Evolutionary conservation across 2,888 invertebrate genomes (phyloP), one percentile per base, ranked within the genome.

Genomic region (Scaptodrosophila latifasciaeformis): DNA sequence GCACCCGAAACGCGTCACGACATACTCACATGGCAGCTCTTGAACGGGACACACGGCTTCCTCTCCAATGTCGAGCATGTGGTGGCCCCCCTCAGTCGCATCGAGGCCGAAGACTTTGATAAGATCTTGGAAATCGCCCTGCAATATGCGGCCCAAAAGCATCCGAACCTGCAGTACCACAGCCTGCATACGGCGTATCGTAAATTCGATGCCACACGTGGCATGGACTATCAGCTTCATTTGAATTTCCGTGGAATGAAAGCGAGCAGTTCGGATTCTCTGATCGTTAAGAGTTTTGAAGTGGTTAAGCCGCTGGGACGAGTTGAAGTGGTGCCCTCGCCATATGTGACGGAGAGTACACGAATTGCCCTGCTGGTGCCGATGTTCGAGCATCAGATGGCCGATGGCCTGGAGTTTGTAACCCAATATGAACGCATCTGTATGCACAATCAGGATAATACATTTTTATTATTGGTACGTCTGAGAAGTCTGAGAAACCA

Each of bases 311-410:
- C 95, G 10, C 87, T 98, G 51, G 96, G 96, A 12, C 91, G 92
- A 55, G 94, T 96, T 6, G 96, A 97, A 83, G 91, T 98, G 55
- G 90, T 97, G 31, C 92, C 94, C 1, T 94, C 96, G 83, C 97
- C 97, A 0, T 98, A 97, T 87, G 97, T 98, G 1, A 98, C 97
- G 0, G 98, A 99, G 89, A 95, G 93, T 85, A 92, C 93, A 4
- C 89, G 94, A 64, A 90, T 97, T 2, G 90, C 92, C 54, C 88
- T 97, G 63, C 86, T 97, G 67, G 86, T 97, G 62, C 91, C 93
- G 0, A 88, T 94, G 2, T 89, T 90, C 79, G 87, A 90, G 75
- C 84, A 85, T 52, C 88, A 89, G 70, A 86, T 87, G 18, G 84
- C 87, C 1, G 89, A 90, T 47, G 90, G 91, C 2, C 83, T 89